A percentile compares a stretch with the other conserved stretches of the same genome.
phyloP scores from a whole-genome alignment of 1,140 invertebrate genomes.

The Zaprionus capensis region DNA sequence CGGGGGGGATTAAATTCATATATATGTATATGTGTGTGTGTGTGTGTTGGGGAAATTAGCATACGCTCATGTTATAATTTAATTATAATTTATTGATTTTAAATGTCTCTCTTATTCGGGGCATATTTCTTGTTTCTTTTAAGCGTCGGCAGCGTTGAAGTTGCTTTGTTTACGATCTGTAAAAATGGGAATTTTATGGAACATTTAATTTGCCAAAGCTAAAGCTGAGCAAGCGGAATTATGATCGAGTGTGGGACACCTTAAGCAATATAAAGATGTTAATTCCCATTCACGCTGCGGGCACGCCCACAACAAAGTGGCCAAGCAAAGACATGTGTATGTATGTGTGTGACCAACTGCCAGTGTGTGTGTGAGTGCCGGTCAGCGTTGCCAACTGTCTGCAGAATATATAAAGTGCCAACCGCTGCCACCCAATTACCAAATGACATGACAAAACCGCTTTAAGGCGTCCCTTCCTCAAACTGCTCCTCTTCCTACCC shows the following conservation, averaged over 20 bases:
- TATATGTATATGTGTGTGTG: background rate
- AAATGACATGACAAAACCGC: constrained; percentile 84
- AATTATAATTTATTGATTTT: constrained; percentile 83
- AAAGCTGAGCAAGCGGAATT: constrained; percentile 30
- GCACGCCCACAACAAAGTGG: constrained; percentile 41
- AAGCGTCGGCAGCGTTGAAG: constrained; percentile 74
- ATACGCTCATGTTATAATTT: constrained; percentile 80
- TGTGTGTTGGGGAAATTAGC: constrained; percentile 59
- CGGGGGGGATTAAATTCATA: constrained; percentile 48
- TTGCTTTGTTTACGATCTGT: constrained; percentile 77
- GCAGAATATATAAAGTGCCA: constrained; percentile 82
- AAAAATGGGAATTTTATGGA: constrained; percentile 77
- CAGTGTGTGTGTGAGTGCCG: background rate
- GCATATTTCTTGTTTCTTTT: constrained; percentile 21
- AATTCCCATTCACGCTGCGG: background rate
- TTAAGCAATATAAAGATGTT: constrained; percentile 22
- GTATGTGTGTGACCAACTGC: constrained; percentile 12
- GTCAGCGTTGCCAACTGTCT: constrained; percentile 61
- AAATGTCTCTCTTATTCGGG: constrained; percentile 67
- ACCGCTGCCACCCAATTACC: constrained; percentile 84
- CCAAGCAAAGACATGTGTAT: constrained; percentile 26
- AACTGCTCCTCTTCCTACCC: background rate
- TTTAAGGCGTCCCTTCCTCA: constrained; percentile 64
- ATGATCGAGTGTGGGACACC: constrained; percentile 40
- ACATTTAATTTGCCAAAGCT: constrained; percentile 69